Base-by-base conservation (phyloP, 2,888 invertebrate genomes). In the Drosophila picticornis region DNA sequence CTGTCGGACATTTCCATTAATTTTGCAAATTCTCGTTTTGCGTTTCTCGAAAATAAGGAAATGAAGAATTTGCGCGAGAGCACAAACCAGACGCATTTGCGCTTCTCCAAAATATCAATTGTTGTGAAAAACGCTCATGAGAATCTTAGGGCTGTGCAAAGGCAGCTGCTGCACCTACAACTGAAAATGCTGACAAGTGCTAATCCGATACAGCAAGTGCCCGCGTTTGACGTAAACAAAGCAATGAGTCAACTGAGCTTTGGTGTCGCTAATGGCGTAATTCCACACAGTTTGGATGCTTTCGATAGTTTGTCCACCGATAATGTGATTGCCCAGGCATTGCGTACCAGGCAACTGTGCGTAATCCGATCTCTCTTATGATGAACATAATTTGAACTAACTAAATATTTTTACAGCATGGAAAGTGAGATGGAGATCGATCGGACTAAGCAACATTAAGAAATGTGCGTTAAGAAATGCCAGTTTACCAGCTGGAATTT, bases 401-500 rank as follows among this genome's bases (percentile, higher is more conserved):
- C 27, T 57, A 38, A 56, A 22, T 46, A n/a, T 75, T n/a, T 22
- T 83, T 74, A 32, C 43, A 89, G 83, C 6, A 13, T 83, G 40
- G 51, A 76, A 22, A 40, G 22, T 34, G 70, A 50, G 2, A 87
- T 82, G 82, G 79, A 82, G 1, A 52, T 65, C 9, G 80, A 80
- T 69, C 10, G 10, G 4, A 16, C 0, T 29, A 64, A 64, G 4
- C 16, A 57, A n/a, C 19, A 19, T 7, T 51, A 34, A 32, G 16
- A 32, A 10, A 19, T n/a, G 6, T 50, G n/a, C 10, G 27, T n/a
- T n/a, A n/a, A n/a, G n/a, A n/a, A n/a, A n/a, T 19, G 29, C n/a
- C 34, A 56, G 34, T 40, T 46, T 52, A 58, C 50, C 19, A 10
- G n/a, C 32, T 48, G 27, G 13, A 31, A 2, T 43, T 1, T 5